These are phyloP conservation scores for Phrynosoma blainvillii DNA, from an alignment of 2,113 vertebrate genomes.

Conservation along the genomic window DNA sequence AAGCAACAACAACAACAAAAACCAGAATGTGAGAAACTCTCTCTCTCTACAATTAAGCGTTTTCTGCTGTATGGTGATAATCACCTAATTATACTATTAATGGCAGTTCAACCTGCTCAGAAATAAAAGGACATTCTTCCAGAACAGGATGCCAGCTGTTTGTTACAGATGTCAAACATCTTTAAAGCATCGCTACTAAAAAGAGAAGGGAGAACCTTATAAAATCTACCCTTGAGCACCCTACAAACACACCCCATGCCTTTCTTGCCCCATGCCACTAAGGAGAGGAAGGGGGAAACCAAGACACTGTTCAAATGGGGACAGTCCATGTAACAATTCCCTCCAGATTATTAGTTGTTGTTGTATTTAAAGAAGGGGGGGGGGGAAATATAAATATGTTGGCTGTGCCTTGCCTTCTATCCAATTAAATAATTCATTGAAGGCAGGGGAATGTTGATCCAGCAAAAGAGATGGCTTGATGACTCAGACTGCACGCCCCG, in stretches of 20 bases:
- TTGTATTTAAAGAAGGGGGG: neutral
- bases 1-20: neutral
- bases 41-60: slow-evolving; percentile 83
- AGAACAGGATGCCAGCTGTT: slow-evolving; percentile 84
- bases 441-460: slow-evolving; percentile 49
- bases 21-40: slow-evolving; percentile 60
- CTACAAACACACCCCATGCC: neutral
- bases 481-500: slow-evolving; percentile 15
- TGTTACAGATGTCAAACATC: slow-evolving; percentile 85
- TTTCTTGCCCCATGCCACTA: neutral
- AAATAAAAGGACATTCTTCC: slow-evolving; percentile 84
- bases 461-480: slow-evolving; percentile 19
- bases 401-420: neutral
- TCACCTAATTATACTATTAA: slow-evolving; percentile 89
- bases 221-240: slow-evolving; percentile 40
- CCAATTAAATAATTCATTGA: slow-evolving; percentile 42
- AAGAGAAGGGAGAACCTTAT: slow-evolving; percentile 38
- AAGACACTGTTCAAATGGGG: neutral
- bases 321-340: fast-evolving
- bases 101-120: slow-evolving; percentile 86
- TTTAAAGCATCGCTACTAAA: slow-evolving; percentile 78
- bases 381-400: neutral
- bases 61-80: slow-evolving; percentile 84
- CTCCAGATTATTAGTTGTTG: neutral
- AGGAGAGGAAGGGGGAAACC: neutral